Percentiles rank a stretch among this genome's conserved stretches.
These are phyloP conservation scores for Myoxocephalus aenaeus DNA, from an alignment of 2,797 vertebrate genomes.

Conservation along the genomic window DNA sequence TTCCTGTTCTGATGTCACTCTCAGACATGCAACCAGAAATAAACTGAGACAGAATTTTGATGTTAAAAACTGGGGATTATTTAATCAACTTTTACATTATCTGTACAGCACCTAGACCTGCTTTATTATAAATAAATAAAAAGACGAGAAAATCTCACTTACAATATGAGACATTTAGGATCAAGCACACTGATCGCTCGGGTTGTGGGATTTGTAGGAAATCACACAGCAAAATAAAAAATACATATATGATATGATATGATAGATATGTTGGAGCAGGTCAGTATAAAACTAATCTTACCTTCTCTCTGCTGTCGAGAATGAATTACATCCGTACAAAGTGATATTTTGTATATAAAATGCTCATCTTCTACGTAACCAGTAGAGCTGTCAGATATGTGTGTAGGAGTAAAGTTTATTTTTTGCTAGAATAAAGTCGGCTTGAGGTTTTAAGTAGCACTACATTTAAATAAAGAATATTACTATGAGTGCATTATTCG, in stretches of 20 bases:
- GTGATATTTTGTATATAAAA: background rate
- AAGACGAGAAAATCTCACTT: background rate
- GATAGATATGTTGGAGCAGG: background rate
- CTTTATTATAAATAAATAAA: background rate
- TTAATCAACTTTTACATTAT: background rate
- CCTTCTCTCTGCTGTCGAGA: background rate
- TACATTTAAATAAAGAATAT: background rate
- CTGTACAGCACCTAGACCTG: too few species aligned
- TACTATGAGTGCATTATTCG: background rate
- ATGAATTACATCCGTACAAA: background rate
- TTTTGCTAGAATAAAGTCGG: background rate
- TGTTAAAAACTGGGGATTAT: background rate
- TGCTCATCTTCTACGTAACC: background rate
- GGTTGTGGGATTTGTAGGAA: too few species aligned
- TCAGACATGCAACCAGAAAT: background rate
- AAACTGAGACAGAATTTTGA: too few species aligned
- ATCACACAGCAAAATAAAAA: too few species aligned
- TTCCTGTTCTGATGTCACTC: background rate
- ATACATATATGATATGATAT: too few species aligned
- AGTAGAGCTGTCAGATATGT: background rate
- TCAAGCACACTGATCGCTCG: too few species aligned
- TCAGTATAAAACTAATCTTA: too few species aligned
- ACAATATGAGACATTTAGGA: background rate
- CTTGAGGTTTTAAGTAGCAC: background rate
- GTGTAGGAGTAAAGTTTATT: background rate